Evolutionary conservation across 2,797 vertebrate species (phyloP), one percentile per base, ranked within the genome.

Genomic region (Garrulus glandarius): DNA sequence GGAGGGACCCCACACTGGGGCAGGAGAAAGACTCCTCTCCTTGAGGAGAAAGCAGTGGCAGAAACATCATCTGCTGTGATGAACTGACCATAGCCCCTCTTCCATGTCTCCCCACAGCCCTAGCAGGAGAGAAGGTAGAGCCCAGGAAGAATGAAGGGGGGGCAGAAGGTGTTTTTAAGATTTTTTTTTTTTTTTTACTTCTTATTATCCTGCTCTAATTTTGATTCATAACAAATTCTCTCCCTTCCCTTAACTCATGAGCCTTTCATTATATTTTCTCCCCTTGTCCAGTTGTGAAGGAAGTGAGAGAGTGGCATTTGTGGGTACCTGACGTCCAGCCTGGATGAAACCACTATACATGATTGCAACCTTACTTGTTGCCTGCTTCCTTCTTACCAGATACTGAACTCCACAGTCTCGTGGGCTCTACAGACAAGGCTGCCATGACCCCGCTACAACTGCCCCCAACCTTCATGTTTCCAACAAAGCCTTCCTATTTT

Each of bases 401-500:
- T 29, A 21, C 32, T 56, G 43, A 49, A 13, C 34, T 41, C 18
- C 22, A 34, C 32, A n/a, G 6, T 22, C 16, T 29, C 43, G 22
- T 22, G 11, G 20, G 11, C 27, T 56, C 23, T 18, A 30, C 16
- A 82, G 56, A 10, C 20, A 76, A 37, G 20, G 23, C 27, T 76
- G 32, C 32, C 4, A 2, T 11, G 11, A 55, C 27, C 18, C 9
- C 1, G 0, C 11, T 37, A 7, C 36, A 43, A 27, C 32, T 63
- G 20, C 2, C 10, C 16, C 16, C 11, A 61, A 1, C 11, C 15
- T 56, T 56, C 49, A 30, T 0, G 5, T 50, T n/a, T 37, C 20
- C 36, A n/a, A 10, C 5, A 43, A 49, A 4, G 14, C 24, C 16
- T 69, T 36, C 11, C 16, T 61, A 9, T 14, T 65, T 59, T 13